phyloP scores from a whole-genome alignment of 2,797 vertebrate genomes.

The Karalla daura region DNA sequence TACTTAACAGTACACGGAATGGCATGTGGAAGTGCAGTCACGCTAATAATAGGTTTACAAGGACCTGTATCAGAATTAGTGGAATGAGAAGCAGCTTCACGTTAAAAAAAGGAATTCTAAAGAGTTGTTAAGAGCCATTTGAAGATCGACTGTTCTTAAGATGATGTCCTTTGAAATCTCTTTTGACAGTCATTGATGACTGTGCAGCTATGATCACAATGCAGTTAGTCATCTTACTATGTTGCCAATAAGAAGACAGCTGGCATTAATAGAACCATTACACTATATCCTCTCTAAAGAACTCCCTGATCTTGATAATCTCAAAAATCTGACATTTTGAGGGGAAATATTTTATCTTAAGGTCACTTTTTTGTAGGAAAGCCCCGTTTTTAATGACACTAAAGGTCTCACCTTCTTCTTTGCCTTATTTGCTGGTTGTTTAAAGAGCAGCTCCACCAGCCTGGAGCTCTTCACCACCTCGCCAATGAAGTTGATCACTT shows the following conservation, averaged over 20 bases:
- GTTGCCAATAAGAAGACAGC: not conserved
- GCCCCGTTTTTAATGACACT: not conserved
- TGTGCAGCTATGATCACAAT: slow-evolving; percentile 24
- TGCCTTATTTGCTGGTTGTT: slow-evolving; percentile 50
- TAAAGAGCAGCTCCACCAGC: slow-evolving; percentile 79
- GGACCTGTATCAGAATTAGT: slow-evolving; percentile 6
- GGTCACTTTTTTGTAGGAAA: not conserved
- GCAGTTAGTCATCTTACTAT: slow-evolving; percentile 14
- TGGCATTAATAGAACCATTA: not conserved
- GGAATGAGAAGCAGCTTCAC: not conserved
- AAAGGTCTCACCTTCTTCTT: slow-evolving; percentile 74
- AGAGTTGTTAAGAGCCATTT: not conserved
- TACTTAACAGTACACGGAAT: slow-evolving; percentile 60
- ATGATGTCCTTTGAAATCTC: slow-evolving; percentile 14
- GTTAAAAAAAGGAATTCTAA: not conserved
- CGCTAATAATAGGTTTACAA: slow-evolving; percentile 23
- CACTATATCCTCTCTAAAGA: not conserved
- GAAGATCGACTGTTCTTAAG: not conserved
- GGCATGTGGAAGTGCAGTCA: slow-evolving; percentile 18
- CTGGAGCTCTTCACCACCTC: slow-evolving; percentile 84
- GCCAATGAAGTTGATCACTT: slow-evolving; percentile 84
- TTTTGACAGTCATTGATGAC: not conserved
- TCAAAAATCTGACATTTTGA: not conserved
- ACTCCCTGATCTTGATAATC: not conserved
- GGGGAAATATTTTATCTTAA: not conserved